Evolutionary conservation across 2,888 invertebrate genomes (phyloP).

Genomic region (Aproaerema taeniolella): DNA sequence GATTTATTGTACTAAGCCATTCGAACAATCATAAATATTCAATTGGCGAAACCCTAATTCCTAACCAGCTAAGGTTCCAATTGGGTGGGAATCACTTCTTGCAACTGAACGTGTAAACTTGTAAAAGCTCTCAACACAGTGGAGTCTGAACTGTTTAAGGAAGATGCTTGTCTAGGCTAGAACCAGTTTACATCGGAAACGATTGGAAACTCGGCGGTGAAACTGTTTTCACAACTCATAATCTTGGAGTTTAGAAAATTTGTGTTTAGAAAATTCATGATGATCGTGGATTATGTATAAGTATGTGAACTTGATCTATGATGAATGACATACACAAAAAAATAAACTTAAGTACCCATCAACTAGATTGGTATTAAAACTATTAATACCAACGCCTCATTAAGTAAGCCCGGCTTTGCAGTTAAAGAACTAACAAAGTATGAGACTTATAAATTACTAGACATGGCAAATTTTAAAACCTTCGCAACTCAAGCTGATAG

Average conservation of each 20-base stretch:
- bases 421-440: constrained; percentile 25
- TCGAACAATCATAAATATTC: constrained; percentile 27
- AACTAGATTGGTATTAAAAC: constrained; percentile 5
- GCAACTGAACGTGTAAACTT: constrained; percentile 25
- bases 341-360: no score
- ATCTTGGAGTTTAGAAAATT: not conserved
- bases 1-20: constrained; percentile 51
- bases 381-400: constrained; percentile 7
- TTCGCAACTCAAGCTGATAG: constrained; percentile 36
- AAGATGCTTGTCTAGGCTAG: constrained; percentile 56
- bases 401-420: constrained; percentile 17
- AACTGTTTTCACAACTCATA: constrained; percentile 7
- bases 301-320: no score
- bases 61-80: constrained; percentile 25
- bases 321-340: no score
- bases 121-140: constrained; percentile 30
- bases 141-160: constrained; percentile 57
- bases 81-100: constrained; percentile 25
- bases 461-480: constrained; percentile 34
- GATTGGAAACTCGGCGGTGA: constrained; percentile 26
- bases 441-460: constrained; percentile 25
- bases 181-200: constrained; percentile 43
- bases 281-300: no score
- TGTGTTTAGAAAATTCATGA: no score
- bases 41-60: constrained; percentile 21